Conservation (phyloP, 2,888 invertebrate species). For the Macaria liturata region DNA sequence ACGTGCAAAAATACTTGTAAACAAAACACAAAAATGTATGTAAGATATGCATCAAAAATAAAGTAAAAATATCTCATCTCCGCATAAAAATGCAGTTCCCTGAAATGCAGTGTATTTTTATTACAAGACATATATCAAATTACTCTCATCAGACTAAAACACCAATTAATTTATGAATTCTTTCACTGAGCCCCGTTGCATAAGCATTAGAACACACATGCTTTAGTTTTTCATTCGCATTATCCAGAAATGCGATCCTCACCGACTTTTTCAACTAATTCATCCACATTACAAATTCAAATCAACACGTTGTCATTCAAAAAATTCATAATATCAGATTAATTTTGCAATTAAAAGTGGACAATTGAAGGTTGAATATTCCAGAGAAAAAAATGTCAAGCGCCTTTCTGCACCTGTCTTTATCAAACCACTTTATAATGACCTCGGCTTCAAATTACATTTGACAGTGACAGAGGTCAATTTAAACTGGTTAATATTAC, state of each 20-base stretch:
- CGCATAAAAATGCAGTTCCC: no score
- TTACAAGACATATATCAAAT: background rate
- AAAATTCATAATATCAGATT: slow-evolving; percentile 44
- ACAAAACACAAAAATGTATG: no score
- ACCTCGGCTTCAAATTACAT: slow-evolving; percentile 4
- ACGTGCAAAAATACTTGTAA: no score
- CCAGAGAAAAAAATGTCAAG: slow-evolving; percentile 30
- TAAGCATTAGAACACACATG: slow-evolving; percentile 22
- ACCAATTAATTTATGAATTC: slow-evolving; percentile 31
- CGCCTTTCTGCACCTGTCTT: slow-evolving; percentile 41
- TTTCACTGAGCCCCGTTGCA: slow-evolving; percentile 24
- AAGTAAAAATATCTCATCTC: no score
- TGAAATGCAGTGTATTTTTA: no score
- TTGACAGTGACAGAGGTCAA: slow-evolving; percentile 25
- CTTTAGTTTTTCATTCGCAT: slow-evolving; percentile 14
- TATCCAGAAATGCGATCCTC: background rate
- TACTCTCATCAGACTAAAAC: slow-evolving; percentile 6
- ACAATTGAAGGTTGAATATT: slow-evolving; percentile 48
- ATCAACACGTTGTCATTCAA: slow-evolving; percentile 35
- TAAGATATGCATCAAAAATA: no score
- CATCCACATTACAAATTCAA: slow-evolving; percentile 40
- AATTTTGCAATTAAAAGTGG: slow-evolving; percentile 43
- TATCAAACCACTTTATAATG: slow-evolving; percentile 27
- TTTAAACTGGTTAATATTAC: slow-evolving; percentile 29
- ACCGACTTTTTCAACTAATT: slow-evolving; percentile 14